Evolutionary conservation across 2,797 vertebrate species (phyloP).

Genomic region (Hoplostethus atlanticus): DNA sequence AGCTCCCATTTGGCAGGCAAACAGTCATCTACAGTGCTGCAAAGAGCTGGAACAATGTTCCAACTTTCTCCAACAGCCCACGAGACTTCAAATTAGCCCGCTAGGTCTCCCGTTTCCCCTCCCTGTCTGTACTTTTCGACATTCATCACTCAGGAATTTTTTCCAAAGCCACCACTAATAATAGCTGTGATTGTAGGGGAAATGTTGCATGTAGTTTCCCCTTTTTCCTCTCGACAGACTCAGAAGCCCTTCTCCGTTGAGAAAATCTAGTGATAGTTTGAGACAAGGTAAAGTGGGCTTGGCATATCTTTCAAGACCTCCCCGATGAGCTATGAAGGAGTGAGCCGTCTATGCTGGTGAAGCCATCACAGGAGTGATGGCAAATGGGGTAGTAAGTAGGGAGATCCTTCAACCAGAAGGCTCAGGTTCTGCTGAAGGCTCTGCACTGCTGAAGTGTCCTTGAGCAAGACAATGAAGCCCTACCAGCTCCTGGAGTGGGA

Average conservation of each 20-base stretch:
- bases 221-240: slow-evolving; percentile 29
- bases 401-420: neutral
- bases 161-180: slow-evolving; percentile 77
- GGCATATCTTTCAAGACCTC: slow-evolving; percentile 17
- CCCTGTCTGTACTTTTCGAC: slow-evolving; percentile 48
- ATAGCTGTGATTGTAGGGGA: slow-evolving; percentile 71
- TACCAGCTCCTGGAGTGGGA: neutral
- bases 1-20: slow-evolving; percentile 58
- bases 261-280: slow-evolving; percentile 18
- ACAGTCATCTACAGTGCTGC: slow-evolving; percentile 35
- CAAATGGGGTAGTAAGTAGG: neutral
- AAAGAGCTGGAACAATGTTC: slow-evolving; percentile 12
- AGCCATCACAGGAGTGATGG: slow-evolving; percentile 3
- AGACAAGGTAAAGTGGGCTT: slow-evolving; percentile 27
- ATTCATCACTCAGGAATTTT: slow-evolving; percentile 74
- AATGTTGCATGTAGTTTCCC: slow-evolving; percentile 63
- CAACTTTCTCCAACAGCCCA: slow-evolving; percentile 40
- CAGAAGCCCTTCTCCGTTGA: slow-evolving; percentile 20
- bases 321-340: neutral
- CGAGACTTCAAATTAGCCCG: slow-evolving; percentile 58
- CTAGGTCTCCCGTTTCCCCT: slow-evolving; percentile 28
- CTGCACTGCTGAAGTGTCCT: neutral
- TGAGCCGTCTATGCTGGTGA: slow-evolving; percentile 5
- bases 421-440: neutral
- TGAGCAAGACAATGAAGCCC: slow-evolving; percentile 5